Evolutionary conservation across 2,113 vertebrate genomes (phyloP), one percentile per base, ranked within the genome.

Genomic region (Bolborhynchus lineola): DNA sequence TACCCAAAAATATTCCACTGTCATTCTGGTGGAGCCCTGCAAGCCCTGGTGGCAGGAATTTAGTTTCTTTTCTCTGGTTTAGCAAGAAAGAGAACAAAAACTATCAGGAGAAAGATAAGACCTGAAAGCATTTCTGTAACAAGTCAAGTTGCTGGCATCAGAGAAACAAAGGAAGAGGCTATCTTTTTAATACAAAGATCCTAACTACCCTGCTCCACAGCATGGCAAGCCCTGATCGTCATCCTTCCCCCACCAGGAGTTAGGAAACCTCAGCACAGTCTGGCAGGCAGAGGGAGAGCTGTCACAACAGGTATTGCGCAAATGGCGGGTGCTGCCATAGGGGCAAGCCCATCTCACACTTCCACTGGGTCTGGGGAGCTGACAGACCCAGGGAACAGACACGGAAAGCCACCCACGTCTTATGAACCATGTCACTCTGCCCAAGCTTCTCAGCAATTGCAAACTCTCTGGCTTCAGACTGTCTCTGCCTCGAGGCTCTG

Each of bases 271-370:
- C 60, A 70, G 8, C 47, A 41, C 4, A 3, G 64, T 42, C 44
- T 49, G 60, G 47, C n/a, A 62, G 59, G 55, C 69, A 78, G 59
- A 78, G 11, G 33, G 39, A 90, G 57, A 70, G 50, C 33, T 68
- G 72, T 86, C 50, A 82, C 69, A 93, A 95, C 29, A 92, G 3
- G 29, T 33, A 39, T 33, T 83, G 60, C 62, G 88, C 50, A 92
- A 90, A 78, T 4, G 0, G 8, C 13, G 31, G 17, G 12, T 70
- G 53, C 80, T 78, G 60, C 10, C 1, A 0, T 2, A 68, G 31
- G 19, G 29, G 13, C 72, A 39, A 82, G 88, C 31, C 6, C 1
- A 59, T 19, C 59, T 62, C 6, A 2, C 4, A 3, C 47, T 91
- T 1, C 0, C 50, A 67, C 26, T 17, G 57, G 17, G 47, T 49